These are phyloP conservation scores for Diprion similis DNA, from an alignment of 1,140 invertebrate genomes.

Conservation along the genomic window DNA sequence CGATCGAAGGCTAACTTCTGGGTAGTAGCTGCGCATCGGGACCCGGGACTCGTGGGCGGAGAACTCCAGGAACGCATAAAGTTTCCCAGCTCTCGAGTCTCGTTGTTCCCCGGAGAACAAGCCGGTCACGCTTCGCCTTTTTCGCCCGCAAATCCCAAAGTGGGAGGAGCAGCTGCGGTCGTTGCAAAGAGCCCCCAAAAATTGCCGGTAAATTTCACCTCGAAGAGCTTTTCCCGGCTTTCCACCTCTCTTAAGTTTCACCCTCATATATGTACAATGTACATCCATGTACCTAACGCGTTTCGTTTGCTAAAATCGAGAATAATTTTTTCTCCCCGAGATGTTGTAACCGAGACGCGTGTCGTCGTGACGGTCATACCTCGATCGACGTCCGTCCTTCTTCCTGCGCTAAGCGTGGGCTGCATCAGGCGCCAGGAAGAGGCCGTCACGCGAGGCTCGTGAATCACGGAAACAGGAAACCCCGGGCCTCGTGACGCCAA, in stretches of 20 bases:
- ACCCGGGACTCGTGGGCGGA: neutral
- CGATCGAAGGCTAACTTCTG: too few relatives aligned
- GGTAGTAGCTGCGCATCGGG: neutral
- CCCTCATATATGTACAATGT: too few relatives aligned
- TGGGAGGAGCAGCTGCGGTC: neutral
- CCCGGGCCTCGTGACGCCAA: conserved; percentile 40
- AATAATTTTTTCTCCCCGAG: neutral
- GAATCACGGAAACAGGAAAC: conserved; percentile 45
- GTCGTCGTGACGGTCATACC: conserved; percentile 32
- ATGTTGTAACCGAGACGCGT: conserved; percentile 33
- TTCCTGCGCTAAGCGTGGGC: conserved; percentile 22
- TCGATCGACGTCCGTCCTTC: conserved; percentile 9
- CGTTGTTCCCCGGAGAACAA: neutral
- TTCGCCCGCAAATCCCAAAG: neutral
- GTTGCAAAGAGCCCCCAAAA: neutral
- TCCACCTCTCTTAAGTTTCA: too few relatives aligned
- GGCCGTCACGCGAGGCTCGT: conserved; percentile 43
- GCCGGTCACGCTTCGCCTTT: neutral
- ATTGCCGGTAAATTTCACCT: neutral
- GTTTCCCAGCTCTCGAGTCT: neutral
- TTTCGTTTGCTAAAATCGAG: too few relatives aligned
- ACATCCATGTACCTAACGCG: too few relatives aligned
- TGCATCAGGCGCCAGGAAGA: conserved; percentile 37
- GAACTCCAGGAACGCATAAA: neutral
- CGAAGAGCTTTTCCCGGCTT: too few relatives aligned